Evolutionary conservation across 2,113 vertebrate species (phyloP).

Genomic region (Thamnaconus septentrionalis): DNA sequence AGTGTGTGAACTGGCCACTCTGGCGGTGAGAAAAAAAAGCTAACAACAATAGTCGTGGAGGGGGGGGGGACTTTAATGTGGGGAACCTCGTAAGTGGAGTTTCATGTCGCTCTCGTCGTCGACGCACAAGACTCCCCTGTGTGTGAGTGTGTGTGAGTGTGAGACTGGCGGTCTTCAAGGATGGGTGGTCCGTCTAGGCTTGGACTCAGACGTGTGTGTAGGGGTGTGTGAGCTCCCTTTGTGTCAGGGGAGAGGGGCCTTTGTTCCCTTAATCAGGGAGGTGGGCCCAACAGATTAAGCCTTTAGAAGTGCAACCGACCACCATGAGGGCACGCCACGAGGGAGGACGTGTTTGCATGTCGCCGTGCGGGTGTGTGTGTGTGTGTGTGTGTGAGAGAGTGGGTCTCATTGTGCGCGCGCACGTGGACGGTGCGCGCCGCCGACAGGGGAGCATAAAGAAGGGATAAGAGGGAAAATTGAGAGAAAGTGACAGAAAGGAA

Average conservation of each 20-base stretch:
- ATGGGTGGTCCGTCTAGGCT: conserved; percentile 73
- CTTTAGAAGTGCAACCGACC: conserved; percentile 76
- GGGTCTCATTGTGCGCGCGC: neutral
- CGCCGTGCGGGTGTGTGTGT: conserved; percentile 3
- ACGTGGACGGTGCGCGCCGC: neutral
- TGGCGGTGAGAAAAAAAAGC: too few relatives aligned
- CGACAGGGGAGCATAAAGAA: neutral
- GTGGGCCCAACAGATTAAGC: conserved; percentile 76
- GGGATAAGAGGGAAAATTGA: neutral
- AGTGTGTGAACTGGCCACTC: conserved; percentile 61
- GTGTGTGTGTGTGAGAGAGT: conserved; percentile 4
- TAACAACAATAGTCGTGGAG: conserved; percentile 5
- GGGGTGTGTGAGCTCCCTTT: conserved; percentile 71
- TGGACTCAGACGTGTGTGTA: conserved; percentile 69
- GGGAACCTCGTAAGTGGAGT: conserved; percentile 38
- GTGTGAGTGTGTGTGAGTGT: neutral
- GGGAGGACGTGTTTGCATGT: conserved; percentile 50
- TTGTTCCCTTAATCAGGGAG: conserved; percentile 79
- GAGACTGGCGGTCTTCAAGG: conserved; percentile 64
- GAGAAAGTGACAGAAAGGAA: conserved; percentile 1
- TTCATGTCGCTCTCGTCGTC: conserved; percentile 45
- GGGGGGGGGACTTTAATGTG: conserved; percentile 54
- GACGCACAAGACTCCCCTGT: conserved; percentile 32
- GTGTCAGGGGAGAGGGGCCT: conserved; percentile 68
- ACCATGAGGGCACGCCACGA: conserved; percentile 68